Percentiles rank a stretch among this genome's conserved stretches.
These are phyloP conservation scores for Pholis gunnellus DNA, from an alignment of 2,113 vertebrate species.

Conservation along the genomic window DNA sequence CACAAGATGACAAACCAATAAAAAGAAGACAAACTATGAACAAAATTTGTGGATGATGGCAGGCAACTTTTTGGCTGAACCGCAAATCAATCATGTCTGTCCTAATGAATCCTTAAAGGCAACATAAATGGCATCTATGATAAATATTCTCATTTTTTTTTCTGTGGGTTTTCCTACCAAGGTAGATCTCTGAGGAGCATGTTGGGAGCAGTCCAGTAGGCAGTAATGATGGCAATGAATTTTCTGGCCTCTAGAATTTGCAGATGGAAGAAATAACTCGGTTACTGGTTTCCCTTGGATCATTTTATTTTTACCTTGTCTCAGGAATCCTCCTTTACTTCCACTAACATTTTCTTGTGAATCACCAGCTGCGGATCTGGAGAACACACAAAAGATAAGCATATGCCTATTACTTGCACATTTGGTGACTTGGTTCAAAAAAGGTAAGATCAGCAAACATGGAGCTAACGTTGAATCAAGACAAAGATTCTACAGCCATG, in stretches of 20 bases:
- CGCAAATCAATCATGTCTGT: background rate
- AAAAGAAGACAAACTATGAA: background rate
- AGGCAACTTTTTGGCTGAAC: background rate
- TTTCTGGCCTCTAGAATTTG: conserved; percentile 27
- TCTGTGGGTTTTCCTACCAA: background rate
- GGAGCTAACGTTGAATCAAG: background rate
- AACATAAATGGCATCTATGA: conserved; percentile 20
- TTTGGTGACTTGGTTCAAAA: background rate
- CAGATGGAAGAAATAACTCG: conserved; percentile 18
- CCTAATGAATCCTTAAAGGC: conserved; percentile 18
- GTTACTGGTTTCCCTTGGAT: background rate
- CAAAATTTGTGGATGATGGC: background rate
- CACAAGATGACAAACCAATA: background rate
- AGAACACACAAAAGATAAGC: background rate
- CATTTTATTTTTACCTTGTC: background rate
- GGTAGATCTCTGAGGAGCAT: conserved; percentile 12
- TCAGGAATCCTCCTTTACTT: background rate
- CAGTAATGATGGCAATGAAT: conserved; percentile 38
- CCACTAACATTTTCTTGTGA: background rate
- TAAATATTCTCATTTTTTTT: conserved; percentile 31
- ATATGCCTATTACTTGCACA: background rate
- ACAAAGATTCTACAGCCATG: background rate
- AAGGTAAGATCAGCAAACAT: background rate
- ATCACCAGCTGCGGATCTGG: background rate
- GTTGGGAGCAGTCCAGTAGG: conserved; percentile 18